phyloP scores from a whole-genome alignment of 1,140 invertebrate genomes.

The Papilio glaucus region DNA sequence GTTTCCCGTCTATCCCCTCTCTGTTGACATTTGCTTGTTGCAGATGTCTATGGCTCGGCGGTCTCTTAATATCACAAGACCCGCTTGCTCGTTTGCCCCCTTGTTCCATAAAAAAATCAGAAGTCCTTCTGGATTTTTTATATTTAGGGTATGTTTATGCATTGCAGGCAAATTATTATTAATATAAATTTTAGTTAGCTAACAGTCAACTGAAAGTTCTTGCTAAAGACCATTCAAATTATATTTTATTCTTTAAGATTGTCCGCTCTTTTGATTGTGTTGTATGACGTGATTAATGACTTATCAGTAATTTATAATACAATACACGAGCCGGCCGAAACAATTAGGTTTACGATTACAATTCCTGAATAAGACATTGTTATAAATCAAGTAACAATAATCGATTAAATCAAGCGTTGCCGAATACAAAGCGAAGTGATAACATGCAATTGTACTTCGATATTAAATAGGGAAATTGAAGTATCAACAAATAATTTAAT shows the following conservation, averaged over 20 bases:
- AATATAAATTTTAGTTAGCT: too few species aligned
- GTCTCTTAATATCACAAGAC: too few species aligned
- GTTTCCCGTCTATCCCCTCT: too few species aligned
- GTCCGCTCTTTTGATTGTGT: background rate
- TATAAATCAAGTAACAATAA: slow-evolving; percentile 14
- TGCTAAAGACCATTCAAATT: background rate
- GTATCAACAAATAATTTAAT: background rate
- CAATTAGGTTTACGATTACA: slow-evolving; percentile 14
- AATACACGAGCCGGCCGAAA: background rate
- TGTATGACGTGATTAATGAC: background rate
- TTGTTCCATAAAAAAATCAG: too few species aligned
- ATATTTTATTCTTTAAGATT: background rate
- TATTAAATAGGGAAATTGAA: background rate
- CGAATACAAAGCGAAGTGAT: background rate
- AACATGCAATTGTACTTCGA: background rate
- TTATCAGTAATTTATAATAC: slow-evolving; percentile 11
- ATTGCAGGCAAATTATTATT: too few species aligned
- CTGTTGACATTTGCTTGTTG: too few species aligned
- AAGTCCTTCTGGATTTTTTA: too few species aligned
- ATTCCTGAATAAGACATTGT: slow-evolving; percentile 12
- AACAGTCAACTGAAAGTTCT: too few species aligned
- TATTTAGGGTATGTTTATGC: too few species aligned
- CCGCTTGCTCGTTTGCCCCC: too few species aligned
- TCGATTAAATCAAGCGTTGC: background rate
- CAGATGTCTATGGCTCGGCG: too few species aligned